Percentiles rank a stretch among this genome's conserved stretches.
Conservation (phyloP, 2,797 vertebrate genomes). For the Pogonophryne albipinna region DNA sequence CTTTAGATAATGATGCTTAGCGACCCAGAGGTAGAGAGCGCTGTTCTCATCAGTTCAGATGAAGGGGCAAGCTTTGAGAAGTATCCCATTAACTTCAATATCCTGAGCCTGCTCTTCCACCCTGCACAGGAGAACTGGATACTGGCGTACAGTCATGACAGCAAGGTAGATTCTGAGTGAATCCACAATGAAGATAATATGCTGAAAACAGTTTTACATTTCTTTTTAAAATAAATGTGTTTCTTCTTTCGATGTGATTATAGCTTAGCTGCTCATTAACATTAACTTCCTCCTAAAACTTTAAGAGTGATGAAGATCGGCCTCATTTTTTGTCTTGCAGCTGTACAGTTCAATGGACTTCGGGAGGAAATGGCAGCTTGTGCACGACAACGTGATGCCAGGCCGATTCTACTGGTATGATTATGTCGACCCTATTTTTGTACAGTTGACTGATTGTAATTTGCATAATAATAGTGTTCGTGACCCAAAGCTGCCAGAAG, state of each 20-base stretch:
- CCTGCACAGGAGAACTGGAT: slow-evolving; percentile 96
- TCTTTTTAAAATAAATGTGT: neutral
- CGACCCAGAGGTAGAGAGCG: slow-evolving; percentile 95
- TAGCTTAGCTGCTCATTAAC: slow-evolving; percentile 19
- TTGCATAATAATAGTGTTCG: slow-evolving; percentile 64
- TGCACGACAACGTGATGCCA: slow-evolving; percentile 94
- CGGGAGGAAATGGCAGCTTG: slow-evolving; percentile 94
- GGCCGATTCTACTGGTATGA: slow-evolving; percentile 98
- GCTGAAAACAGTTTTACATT: slow-evolving; percentile 4
- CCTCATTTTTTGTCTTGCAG: slow-evolving; percentile 80
- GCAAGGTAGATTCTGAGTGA: slow-evolving; percentile 87
- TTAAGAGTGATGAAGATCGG: slow-evolving; percentile 2
- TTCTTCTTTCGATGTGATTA: slow-evolving; percentile 17
- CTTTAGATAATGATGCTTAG: slow-evolving; percentile 96
- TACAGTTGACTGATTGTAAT: slow-evolving; percentile 61
- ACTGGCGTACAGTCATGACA: slow-evolving; percentile 94
- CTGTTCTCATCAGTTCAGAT: slow-evolving; percentile 95
- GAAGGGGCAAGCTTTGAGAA: slow-evolving; percentile 98
- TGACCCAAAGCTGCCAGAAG: slow-evolving; percentile 44
- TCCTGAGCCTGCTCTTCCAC: slow-evolving; percentile 96
- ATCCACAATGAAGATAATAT: slow-evolving; percentile 21
- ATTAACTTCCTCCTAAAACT: slow-evolving; percentile 20
- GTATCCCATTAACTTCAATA: slow-evolving; percentile 93
- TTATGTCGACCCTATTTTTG: slow-evolving; percentile 33
- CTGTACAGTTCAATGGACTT: slow-evolving; percentile 97